Evolutionary conservation across 2,113 vertebrate species (phyloP).

Genomic region (Atlantisia rogersi): DNA sequence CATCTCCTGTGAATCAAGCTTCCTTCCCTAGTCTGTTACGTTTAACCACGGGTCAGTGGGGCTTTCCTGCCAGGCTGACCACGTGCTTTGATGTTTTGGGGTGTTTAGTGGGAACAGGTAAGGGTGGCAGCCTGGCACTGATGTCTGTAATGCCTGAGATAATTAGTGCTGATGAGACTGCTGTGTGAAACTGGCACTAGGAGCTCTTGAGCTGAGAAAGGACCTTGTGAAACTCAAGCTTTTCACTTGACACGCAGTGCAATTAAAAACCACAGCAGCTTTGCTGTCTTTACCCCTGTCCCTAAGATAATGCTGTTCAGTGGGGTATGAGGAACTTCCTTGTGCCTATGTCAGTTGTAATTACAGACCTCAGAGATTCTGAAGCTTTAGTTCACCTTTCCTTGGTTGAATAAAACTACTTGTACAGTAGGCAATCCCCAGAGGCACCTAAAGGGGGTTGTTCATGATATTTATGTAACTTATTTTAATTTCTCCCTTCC

Average conservation of each 20-base stretch:
- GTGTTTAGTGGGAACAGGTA: not conserved
- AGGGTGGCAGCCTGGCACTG: not conserved
- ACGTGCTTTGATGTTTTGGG: not conserved
- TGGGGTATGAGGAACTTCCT: not conserved
- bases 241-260: not conserved
- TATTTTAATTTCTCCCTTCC: not conserved
- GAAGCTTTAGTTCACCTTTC: slow-evolving; percentile 7
- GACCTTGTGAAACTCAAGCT: not conserved
- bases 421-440: not conserved
- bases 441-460: not conserved
- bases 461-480: not conserved
- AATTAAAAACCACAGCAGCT: not conserved
- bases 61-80: not conserved
- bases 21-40: not conserved
- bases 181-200: not conserved
- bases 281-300: not conserved
- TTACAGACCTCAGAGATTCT: not conserved
- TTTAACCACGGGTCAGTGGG: not conserved
- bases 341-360: not conserved
- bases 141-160: not conserved
- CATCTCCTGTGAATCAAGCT: not conserved
- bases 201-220: not conserved
- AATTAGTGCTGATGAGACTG: not conserved
- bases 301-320: not conserved
- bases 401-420: not conserved